phyloP scores from a whole-genome alignment of 2,113 vertebrate genomes.

The Actinemys pallida region DNA sequence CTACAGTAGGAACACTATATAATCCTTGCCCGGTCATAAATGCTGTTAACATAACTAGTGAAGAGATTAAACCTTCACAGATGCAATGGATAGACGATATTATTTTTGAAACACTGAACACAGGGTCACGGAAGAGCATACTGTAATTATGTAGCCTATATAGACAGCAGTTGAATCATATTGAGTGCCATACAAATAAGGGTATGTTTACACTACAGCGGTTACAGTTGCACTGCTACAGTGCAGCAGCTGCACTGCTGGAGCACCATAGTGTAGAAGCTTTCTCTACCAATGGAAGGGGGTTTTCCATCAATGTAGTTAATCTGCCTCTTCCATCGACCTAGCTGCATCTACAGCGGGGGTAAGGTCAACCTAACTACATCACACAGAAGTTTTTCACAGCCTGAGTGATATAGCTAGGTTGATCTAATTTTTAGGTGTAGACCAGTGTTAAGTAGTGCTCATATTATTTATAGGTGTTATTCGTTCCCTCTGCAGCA shows the following conservation, averaged over 20 bases:
- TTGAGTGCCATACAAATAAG: neutral
- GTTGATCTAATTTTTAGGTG: neutral
- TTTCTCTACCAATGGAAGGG: neutral
- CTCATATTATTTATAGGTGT: neutral
- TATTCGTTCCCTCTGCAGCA: neutral
- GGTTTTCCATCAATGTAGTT: neutral
- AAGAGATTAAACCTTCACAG: neutral
- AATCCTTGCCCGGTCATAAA: neutral
- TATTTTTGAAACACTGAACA: neutral
- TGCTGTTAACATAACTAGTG: neutral
- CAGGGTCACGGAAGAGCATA: neutral
- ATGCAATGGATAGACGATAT: neutral
- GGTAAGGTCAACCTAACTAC: neutral
- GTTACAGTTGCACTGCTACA: neutral
- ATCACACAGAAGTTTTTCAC: neutral
- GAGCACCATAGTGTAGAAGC: neutral
- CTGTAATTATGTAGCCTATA: neutral
- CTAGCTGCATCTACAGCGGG: neutral
- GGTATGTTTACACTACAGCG: neutral
- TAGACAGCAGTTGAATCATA: neutral
- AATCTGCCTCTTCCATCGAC: neutral
- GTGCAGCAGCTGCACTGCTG: neutral
- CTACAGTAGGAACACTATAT: neutral
- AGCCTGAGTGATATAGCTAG: neutral
- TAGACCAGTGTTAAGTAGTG: neutral